Base-by-base conservation (phyloP, 2,888 invertebrate species). In the Dolomedes plantarius region DNA sequence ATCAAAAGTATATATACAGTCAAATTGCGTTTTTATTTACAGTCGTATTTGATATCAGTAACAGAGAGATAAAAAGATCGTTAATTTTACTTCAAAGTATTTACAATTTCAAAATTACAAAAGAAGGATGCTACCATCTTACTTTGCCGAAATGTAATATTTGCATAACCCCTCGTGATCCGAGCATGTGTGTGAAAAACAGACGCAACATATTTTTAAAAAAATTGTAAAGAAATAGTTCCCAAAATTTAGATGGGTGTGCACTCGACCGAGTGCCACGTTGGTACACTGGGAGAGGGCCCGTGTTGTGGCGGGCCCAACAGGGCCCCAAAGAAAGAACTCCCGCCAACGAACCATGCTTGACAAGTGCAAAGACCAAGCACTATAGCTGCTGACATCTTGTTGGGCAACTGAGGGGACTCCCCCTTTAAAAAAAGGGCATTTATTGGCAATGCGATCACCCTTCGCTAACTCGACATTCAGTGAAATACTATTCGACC, bases 351-450 rank as follows among this genome's bases (percentile, higher is more conserved):
- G 73, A 68, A 73, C 76, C 72, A 77, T 85, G 83, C 83, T 85
- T 77, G 77, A 85, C 83, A 85, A 85, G 65, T 73, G 67, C 46
- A 71, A 77, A 85, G 77, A 77, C 77, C 77, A 68, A 72, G 77
- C 50, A 77, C 77, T 85, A 85, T 85, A 56, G 83, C 41, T 77
- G 83, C 77, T 85, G 83, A 85, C 77, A 77, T 68, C 83, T 85
- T 85, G 83, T 85, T 85, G 83, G 83, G 83, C 83, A 85, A 85
- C 83, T 85, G 62, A 71, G 76, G 82, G 82, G 76, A 64, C 50
- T 32, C 68, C 73, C 73, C 36, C 13, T 67, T 73, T 71, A 77
- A 67, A 13, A 71, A 77, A 73, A 77, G 39, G 56, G 69, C 83
- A 77, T 85, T 77, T 77, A 85, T 85, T 67, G 83, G 83, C 77